These are phyloP conservation scores for Strigamia maritima DNA, from an alignment of 2,888 invertebrate genomes.

Conservation along the genomic window DNA sequence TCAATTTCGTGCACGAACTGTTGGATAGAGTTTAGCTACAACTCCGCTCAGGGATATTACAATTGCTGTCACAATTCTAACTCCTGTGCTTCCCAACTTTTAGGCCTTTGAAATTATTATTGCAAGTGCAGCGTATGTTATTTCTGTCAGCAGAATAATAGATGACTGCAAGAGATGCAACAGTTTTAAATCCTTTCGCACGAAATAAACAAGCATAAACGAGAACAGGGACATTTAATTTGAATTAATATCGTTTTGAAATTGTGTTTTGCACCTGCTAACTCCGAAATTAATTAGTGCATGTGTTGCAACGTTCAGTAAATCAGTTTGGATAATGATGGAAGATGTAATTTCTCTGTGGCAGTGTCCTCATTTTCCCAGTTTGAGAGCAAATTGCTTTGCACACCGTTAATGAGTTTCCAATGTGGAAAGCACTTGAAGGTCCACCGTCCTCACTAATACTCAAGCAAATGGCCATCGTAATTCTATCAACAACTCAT, in stretches of 20 bases:
- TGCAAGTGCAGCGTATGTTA: too few species aligned
- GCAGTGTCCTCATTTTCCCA: not conserved
- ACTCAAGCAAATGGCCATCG: slow-evolving; percentile 21
- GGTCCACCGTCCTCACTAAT: not conserved
- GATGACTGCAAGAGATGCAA: not conserved
- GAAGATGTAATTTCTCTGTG: not conserved
- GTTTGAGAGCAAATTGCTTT: not conserved
- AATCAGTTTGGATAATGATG: slow-evolving; percentile 8
- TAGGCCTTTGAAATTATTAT: too few species aligned
- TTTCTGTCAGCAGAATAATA: too few species aligned
- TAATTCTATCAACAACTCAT: slow-evolving; percentile 11
- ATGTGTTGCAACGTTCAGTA: not conserved
- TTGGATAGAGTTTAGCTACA: too few species aligned
- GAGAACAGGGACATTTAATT: not conserved
- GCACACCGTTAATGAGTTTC: slow-evolving; percentile 17
- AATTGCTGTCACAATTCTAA: too few species aligned
- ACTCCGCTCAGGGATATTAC: too few species aligned
- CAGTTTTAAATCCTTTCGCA: not conserved
- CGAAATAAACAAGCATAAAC: not conserved
- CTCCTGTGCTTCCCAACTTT: too few species aligned
- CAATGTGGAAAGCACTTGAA: not conserved
- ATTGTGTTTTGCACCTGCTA: slow-evolving; percentile 17
- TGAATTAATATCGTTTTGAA: not conserved
- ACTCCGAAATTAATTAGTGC: slow-evolving; percentile 1
- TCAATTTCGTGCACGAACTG: too few species aligned